Base-by-base conservation (phyloP, 2,113 vertebrate genomes). In the Ictidomys tridecemlineatus region DNA sequence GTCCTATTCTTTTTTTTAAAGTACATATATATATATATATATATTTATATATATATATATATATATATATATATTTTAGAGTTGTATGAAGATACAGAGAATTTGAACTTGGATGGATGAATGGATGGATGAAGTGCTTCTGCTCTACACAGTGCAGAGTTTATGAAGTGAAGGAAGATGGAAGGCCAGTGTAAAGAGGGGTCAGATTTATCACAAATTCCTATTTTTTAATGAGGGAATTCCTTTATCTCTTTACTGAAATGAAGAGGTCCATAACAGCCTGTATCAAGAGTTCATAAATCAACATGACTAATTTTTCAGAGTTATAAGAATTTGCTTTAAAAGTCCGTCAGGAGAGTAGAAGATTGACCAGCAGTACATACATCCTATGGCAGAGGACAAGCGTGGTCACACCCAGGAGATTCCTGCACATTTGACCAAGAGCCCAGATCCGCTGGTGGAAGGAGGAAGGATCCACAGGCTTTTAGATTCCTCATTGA, bases 291-390 rank as follows among this genome's bases (percentile, higher is more conserved):
- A 97, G 94, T 97, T 97, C 89, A 79, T 87, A 97, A 98, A 85
- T 95, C 73, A 97, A 89, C 32, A 82, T 93, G 94, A 76, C 87
- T 96, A 96, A 70, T 61, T 97, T 96, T 95, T 84, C 86, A 96
- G 86, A 87, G 28, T 92, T 98, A 85, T 22, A 78, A 72, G 45
- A 80, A 73, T 97, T 97, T 1, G 0, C 96, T 96, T 98, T 97
- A 98, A 97, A 73, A 69, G 20, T 97, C 28, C 96, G 97, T 98
- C 95, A 95, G 94, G 82, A 97, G 97, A 95, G 39, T 48, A 65
- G 94, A 88, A 92, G 97, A 97, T 97, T 96, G 77, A 96, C 96
- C 97, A 95, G 97, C 92, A 97, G 97, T 85, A 86, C 48, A 92
- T 85, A 89, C 89, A 88, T 88, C 88, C 97, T 93, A 69, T 96